These are phyloP conservation scores for Gnathonemus longibarbis DNA, from an alignment of 2,113 vertebrate genomes.

Conservation along the genomic window DNA sequence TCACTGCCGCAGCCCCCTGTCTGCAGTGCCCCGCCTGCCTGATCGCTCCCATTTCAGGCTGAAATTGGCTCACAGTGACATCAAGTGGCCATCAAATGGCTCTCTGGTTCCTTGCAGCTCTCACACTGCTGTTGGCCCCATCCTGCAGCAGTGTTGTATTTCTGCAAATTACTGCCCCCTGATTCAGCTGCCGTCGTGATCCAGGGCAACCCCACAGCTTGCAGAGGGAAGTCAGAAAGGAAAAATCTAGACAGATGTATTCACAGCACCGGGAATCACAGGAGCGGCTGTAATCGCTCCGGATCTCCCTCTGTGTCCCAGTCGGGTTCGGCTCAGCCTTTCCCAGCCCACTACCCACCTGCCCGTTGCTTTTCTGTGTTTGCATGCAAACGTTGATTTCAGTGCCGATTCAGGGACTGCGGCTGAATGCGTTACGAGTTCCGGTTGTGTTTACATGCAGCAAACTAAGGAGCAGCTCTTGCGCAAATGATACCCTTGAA, in stretches of 20 bases:
- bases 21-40: neutral
- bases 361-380: neutral
- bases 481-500: neutral
- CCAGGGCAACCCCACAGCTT: neutral
- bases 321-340: neutral
- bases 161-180: neutral
- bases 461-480: neutral
- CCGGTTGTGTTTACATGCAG: neutral
- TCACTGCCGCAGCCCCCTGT: neutral
- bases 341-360: neutral
- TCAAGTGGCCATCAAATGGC: slow-evolving; percentile 47
- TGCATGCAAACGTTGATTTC: neutral
- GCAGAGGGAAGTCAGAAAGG: neutral
- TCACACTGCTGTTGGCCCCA: neutral
- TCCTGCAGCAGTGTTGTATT: neutral
- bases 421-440: neutral
- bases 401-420: neutral
- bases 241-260: neutral
- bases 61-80: slow-evolving; percentile 59
- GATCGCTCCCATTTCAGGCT: neutral
- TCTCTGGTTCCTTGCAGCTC: neutral
- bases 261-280: neutral
- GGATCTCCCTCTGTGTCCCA: neutral
- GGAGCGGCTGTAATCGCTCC: neutral
- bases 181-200: neutral